Conservation (phyloP, 2,888 invertebrate species). For the Troides helena region DNA sequence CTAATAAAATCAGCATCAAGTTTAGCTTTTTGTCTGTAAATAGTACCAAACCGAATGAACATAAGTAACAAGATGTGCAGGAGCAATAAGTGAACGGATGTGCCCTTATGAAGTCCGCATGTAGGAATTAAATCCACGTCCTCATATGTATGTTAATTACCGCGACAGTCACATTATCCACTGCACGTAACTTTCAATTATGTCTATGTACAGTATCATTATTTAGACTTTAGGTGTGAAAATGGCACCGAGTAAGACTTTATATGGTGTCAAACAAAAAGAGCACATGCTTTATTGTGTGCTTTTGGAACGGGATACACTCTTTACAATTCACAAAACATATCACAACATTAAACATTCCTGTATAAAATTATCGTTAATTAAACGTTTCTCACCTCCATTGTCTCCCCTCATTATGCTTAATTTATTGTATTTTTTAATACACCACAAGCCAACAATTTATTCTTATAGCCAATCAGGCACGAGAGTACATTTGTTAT, state of each 20-base stretch:
- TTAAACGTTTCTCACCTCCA: constrained; percentile 1
- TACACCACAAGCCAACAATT: background rate
- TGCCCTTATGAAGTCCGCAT: too few species aligned
- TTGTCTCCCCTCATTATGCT: background rate
- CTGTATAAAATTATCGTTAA: constrained; percentile 11
- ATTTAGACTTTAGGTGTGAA: background rate
- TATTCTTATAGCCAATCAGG: background rate
- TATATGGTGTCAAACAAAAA: background rate
- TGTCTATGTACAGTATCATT: too few species aligned
- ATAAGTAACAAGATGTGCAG: too few species aligned
- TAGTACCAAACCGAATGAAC: too few species aligned
- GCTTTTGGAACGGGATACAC: background rate
- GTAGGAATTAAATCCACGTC: too few species aligned
- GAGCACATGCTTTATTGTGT: background rate
- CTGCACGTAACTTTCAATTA: too few species aligned
- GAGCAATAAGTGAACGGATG: too few species aligned
- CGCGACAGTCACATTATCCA: too few species aligned
- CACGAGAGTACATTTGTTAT: background rate
- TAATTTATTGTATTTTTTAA: background rate
- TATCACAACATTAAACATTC: background rate
- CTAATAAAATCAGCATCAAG: too few species aligned
- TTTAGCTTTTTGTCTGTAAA: too few species aligned
- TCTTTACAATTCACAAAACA: background rate
- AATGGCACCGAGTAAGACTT: background rate
- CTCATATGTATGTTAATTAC: too few species aligned